These are phyloP conservation scores for Buceros bicornis DNA, from an alignment of 2,797 vertebrate genomes.

Conservation along the genomic window DNA sequence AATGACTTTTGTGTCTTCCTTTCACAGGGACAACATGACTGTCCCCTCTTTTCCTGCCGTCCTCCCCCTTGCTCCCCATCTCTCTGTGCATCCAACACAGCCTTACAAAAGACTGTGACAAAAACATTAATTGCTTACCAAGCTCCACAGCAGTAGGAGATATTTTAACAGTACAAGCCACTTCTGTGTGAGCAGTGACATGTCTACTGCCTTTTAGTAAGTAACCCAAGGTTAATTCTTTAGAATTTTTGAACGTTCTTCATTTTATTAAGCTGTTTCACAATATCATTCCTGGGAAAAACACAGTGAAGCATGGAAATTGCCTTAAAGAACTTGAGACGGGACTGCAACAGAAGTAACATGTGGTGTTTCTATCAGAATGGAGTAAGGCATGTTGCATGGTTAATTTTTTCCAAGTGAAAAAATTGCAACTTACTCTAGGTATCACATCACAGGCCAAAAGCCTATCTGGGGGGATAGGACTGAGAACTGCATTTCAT, in stretches of 20 bases:
- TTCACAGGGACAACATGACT: background rate
- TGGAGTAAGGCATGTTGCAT: background rate
- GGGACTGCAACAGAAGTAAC: constrained; percentile 6
- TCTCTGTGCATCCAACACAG: background rate
- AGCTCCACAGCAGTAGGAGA: background rate
- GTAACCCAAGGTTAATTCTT: background rate
- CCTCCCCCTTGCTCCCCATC: background rate
- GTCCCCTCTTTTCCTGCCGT: background rate
- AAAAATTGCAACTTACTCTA: constrained; percentile 34
- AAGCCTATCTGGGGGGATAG: background rate
- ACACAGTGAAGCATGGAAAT: constrained; percentile 47
- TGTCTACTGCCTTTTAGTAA: background rate
- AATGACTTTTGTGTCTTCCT: background rate
- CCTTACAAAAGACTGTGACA: background rate
- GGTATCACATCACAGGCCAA: constrained; percentile 36
- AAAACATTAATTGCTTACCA: background rate
- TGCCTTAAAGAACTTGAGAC: constrained; percentile 49
- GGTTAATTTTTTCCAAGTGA: constrained; percentile 38
- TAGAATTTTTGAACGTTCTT: background rate
- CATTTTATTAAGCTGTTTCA: constrained; percentile 21
- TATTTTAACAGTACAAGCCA: background rate
- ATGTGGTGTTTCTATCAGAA: constrained; percentile 55
- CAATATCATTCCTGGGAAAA: constrained; percentile 46
- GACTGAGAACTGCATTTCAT: background rate
- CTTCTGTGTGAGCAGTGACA: background rate